These are phyloP conservation scores for Campoletis raptor DNA, from an alignment of 2,888 invertebrate species.

Conservation along the genomic window DNA sequence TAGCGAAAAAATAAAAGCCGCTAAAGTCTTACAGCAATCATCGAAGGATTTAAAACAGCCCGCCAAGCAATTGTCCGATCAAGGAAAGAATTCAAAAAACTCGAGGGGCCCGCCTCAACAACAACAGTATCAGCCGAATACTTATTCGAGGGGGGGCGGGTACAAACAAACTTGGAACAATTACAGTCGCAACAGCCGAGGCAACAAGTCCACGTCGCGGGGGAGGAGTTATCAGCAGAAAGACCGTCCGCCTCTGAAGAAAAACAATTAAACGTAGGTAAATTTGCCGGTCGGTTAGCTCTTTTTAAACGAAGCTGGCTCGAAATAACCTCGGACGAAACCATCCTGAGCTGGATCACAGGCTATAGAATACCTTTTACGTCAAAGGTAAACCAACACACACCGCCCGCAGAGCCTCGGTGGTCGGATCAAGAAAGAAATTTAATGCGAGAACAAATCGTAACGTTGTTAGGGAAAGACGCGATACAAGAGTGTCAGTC, in stretches of 20 bases:
- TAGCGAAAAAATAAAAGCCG: slow-evolving; percentile 55
- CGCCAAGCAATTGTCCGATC: not conserved
- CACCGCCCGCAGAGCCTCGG: slow-evolving; percentile 18
- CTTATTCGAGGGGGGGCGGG: slow-evolving; percentile 22
- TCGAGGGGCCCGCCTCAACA: slow-evolving; percentile 24
- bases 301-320: slow-evolving; percentile 48
- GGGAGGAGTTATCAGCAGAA: slow-evolving; percentile 12
- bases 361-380: slow-evolving; percentile 60
- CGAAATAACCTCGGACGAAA: slow-evolving; percentile 53
- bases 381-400: slow-evolving; percentile 22
- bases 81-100: slow-evolving; percentile 63
- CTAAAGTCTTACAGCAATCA: slow-evolving; percentile 50
- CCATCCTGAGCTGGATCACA: slow-evolving; percentile 63
- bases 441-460: slow-evolving; percentile 10
- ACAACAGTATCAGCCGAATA: slow-evolving; percentile 10
- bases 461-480: slow-evolving; percentile 17
- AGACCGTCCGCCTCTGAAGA: slow-evolving; percentile 30
- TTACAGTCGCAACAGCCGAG: slow-evolving; percentile 33
- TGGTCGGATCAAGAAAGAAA: slow-evolving; percentile 48
- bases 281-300: slow-evolving; percentile 63
- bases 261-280: slow-evolving; percentile 16
- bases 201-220: slow-evolving; percentile 24
- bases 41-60: slow-evolving; percentile 10
- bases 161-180: slow-evolving; percentile 33
- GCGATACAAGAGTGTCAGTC: slow-evolving; percentile 23